These are phyloP conservation scores for Drosophila triauraria DNA, from an alignment of 1,140 invertebrate genomes.

Conservation along the genomic window DNA sequence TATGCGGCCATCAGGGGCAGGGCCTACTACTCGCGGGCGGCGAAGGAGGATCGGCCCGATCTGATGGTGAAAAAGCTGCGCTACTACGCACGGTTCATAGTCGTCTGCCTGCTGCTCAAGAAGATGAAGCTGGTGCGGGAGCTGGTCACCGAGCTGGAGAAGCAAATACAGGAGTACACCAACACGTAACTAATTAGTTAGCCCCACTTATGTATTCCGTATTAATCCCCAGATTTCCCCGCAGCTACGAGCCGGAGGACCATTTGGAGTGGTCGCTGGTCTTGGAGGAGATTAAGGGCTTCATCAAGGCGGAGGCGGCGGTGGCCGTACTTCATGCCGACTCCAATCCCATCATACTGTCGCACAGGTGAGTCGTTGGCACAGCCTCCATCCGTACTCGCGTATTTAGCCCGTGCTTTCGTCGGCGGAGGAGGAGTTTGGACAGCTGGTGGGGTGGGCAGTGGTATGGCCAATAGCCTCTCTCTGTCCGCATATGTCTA, in stretches of 20 bases:
- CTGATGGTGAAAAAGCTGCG: slow-evolving; percentile 99
- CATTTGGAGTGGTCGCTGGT: slow-evolving; percentile 98
- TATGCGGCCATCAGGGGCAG: slow-evolving; percentile 97
- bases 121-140: slow-evolving; percentile 97
- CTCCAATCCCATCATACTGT: slow-evolving; percentile 92
- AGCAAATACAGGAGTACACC: slow-evolving; percentile 97
- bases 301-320: slow-evolving; percentile 96
- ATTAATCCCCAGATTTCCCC: slow-evolving; percentile 29
- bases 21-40: slow-evolving; percentile 97
- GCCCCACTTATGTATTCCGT: slow-evolving; percentile 18
- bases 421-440: slow-evolving; percentile 83
- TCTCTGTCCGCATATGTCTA: slow-evolving; percentile 45
- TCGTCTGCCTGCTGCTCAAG: slow-evolving; percentile 97
- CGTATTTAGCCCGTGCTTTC: slow-evolving; percentile 84
- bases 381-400: slow-evolving; percentile 46
- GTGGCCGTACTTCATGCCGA: slow-evolving; percentile 95
- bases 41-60: slow-evolving; percentile 97
- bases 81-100: slow-evolving; percentile 98
- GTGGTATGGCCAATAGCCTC: slow-evolving; percentile 36
- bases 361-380: slow-evolving; percentile 89
- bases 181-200: slow-evolving; percentile 87
- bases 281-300: slow-evolving; percentile 97
- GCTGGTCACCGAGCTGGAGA: slow-evolving; percentile 95
- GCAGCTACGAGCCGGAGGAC: slow-evolving; percentile 96
- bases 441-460: slow-evolving; percentile 73